Conservation (phyloP, 2,797 vertebrate species). For the Dendrocincla tyrannina region DNA sequence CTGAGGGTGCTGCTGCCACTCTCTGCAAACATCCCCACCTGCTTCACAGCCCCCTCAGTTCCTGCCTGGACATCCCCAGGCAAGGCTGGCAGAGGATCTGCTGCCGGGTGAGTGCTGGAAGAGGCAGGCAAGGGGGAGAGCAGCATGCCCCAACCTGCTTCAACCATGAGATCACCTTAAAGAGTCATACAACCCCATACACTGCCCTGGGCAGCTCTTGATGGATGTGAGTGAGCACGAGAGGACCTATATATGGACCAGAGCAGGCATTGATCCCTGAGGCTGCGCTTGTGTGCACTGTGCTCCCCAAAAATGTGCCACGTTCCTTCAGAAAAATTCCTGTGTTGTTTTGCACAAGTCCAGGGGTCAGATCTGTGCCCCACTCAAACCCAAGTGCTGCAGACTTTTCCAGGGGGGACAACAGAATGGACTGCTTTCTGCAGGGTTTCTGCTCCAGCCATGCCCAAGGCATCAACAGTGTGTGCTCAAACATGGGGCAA, state of each 20-base stretch:
- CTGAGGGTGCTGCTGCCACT: not conserved
- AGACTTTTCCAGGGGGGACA: not conserved
- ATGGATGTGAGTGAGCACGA: not conserved
- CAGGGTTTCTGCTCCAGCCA: not conserved
- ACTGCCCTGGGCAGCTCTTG: constrained; percentile 7
- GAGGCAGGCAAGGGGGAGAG: not conserved
- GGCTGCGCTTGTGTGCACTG: not conserved
- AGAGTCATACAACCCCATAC: not conserved
- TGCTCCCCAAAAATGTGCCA: accelerated
- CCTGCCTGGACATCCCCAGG: not conserved
- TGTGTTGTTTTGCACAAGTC: not conserved
- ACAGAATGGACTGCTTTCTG: not conserved
- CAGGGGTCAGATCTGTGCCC: not conserved
- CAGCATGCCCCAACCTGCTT: constrained; percentile 2
- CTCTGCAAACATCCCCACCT: not conserved
- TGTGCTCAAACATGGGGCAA: accelerated
- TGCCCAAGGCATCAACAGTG: not conserved
- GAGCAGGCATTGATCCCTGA: not conserved
- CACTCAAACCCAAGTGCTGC: not conserved
- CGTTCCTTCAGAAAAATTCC: not conserved
- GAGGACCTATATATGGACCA: not conserved
- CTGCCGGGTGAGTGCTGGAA: not conserved
- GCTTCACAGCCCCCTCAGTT: not conserved
- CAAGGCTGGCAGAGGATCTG: constrained; percentile 4
- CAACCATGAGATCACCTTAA: constrained; percentile 82